Evolutionary conservation across 2,888 invertebrate species (phyloP).

Genomic region (Tetrapedia diversipes): DNA sequence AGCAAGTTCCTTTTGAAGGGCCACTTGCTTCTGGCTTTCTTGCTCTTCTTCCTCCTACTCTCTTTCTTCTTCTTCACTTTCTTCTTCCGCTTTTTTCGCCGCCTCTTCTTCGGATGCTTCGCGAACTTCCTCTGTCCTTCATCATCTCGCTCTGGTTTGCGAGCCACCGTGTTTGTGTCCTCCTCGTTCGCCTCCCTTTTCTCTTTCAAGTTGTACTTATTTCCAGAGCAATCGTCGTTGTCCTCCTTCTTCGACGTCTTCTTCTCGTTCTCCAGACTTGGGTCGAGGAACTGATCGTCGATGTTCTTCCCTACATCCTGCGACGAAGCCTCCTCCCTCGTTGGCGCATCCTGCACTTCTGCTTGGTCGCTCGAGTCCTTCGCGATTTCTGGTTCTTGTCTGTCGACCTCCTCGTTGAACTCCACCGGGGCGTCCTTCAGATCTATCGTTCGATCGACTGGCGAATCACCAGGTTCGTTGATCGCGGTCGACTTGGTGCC

Average conservation of each 20-base stretch:
- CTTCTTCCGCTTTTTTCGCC: slow-evolving; percentile 30
- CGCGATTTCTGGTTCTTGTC: neutral
- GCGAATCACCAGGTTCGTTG: too few species aligned
- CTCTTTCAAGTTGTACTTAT: slow-evolving; percentile 7
- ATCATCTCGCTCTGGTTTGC: neutral
- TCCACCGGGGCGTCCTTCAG: neutral
- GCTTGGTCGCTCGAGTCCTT: neutral
- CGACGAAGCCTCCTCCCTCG: neutral
- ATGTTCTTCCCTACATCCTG: neutral
- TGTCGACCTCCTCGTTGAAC: too few species aligned
- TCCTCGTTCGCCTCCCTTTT: slow-evolving; percentile 17
- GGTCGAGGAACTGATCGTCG: neutral
- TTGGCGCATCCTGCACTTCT: neutral
- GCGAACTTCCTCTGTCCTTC: neutral
- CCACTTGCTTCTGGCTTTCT: slow-evolving; percentile 49
- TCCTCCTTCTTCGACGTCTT: neutral
- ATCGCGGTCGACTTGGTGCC: too few species aligned
- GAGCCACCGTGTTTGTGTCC: neutral
- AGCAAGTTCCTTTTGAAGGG: slow-evolving; percentile 65
- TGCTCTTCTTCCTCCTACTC: slow-evolving; percentile 36
- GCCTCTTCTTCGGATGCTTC: slow-evolving; percentile 11
- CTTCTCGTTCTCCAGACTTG: neutral
- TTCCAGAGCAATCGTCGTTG: neutral
- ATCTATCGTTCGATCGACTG: neutral
- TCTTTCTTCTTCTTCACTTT: slow-evolving; percentile 39